Percentiles rank a stretch among this genome's conserved stretches.
These are phyloP conservation scores for Microctonus aethiopoides DNA, from an alignment of 2,888 invertebrate species.

Conservation along the genomic window DNA sequence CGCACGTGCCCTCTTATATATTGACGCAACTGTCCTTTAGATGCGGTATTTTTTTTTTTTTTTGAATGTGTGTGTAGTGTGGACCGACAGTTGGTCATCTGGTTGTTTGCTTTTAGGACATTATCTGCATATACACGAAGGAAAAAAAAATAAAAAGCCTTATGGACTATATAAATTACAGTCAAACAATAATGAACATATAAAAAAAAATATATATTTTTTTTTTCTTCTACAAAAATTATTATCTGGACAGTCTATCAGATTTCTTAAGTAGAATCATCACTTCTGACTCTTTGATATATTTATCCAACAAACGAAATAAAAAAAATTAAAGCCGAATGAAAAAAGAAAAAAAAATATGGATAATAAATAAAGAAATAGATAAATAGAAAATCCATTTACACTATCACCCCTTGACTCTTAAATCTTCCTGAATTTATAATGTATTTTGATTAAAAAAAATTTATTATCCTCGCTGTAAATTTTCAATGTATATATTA, in stretches of 20 bases:
- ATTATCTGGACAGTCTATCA: neutral
- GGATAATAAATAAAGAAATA: too few species aligned
- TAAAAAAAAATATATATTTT: neutral
- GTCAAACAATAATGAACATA: neutral
- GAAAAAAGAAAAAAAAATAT: too few species aligned
- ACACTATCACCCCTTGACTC: too few species aligned
- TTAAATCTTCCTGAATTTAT: neutral
- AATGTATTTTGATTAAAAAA: neutral
- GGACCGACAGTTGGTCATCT: constrained; percentile 37
- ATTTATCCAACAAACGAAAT: too few species aligned
- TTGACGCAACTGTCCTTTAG: constrained; percentile 41
- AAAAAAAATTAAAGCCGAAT: too few species aligned
- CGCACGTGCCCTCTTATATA: constrained; percentile 39
- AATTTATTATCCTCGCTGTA: neutral
- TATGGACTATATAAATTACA: neutral
- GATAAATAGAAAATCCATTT: too few species aligned
- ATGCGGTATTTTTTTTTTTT: neutral
- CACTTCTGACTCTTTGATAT: neutral
- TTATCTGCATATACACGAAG: constrained; percentile 6
- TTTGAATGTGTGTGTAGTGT: neutral
- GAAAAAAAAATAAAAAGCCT: neutral
- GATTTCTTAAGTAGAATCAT: neutral
- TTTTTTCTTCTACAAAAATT: neutral
- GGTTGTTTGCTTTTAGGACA: constrained; percentile 11
- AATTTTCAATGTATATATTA: neutral